Base-by-base conservation (phyloP, 1,140 invertebrate species). In the Penaeus chinensis region DNA sequence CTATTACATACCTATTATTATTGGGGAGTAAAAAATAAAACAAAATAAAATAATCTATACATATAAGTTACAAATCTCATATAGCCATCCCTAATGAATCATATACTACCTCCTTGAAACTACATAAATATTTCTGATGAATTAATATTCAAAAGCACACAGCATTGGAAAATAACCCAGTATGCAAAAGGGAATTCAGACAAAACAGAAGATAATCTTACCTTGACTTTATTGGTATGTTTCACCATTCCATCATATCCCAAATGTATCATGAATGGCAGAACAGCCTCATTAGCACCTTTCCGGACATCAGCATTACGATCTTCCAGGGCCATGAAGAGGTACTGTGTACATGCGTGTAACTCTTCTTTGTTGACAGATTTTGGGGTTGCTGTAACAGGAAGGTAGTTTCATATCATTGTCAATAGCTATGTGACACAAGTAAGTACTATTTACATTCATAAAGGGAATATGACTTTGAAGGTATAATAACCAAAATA, bases 261-360 rank as follows among this genome's bases (percentile, higher is more conserved):
- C 1, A 97, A 92, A 92, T 98, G 97, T 85, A 98, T 95, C 97
- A 99, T 99, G 89, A 98, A 95, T 13, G 97, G 97, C 42, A 98
- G 92, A 32, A 98, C 94, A 76, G 96, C 96, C 91, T 99, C 97
- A 87, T 96, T 95, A 22, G 97, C 96, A 91, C 96, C 96, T 91
- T 97, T 98, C 22, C 98, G 93, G 2, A 99, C 97, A 91, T 98
- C 98, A 0, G 95, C 95, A 92, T 96, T 97, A 66, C 98, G 94
- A 93, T 99, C 98, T 91, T 98, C 97, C 60, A 99, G 92, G 92
- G 96, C 96, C 63, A 94, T 93, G 92, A 95, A 97, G n/a, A 99
- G 92, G 90, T 94, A 93, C 0, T 96, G 95, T 77, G 98, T 93
- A 92, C 96, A 97, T 11, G 95, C 91, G 2, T 94, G 91, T 13